phyloP scores from a whole-genome alignment of 2,797 vertebrate genomes.

The Myripristis murdjan region DNA sequence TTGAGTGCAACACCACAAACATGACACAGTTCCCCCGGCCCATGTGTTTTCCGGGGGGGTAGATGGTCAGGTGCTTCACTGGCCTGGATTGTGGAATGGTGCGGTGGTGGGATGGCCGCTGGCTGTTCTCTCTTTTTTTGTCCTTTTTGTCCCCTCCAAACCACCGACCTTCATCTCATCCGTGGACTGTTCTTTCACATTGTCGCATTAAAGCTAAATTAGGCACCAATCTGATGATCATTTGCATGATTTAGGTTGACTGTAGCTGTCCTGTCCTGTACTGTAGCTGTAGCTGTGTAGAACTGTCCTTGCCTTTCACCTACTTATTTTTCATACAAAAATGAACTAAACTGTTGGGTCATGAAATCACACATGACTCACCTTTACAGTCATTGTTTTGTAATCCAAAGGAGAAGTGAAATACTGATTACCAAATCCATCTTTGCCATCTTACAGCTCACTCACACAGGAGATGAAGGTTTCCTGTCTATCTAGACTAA shows the following conservation, averaged over 20 bases:
- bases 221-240: background rate
- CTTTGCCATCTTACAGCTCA: constrained; percentile 3
- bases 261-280: too few species aligned
- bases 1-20: constrained; percentile 27
- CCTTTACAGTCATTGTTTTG: constrained; percentile 6
- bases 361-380: constrained; percentile 18
- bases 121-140: background rate
- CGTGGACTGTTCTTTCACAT: constrained; percentile 29
- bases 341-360: too few species aligned
- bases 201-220: constrained; percentile 38
- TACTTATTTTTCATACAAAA: background rate
- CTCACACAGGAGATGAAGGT: background rate
- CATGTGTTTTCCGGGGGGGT: constrained; percentile 21
- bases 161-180: constrained; percentile 34
- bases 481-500: constrained; percentile 2
- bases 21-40: constrained; percentile 9
- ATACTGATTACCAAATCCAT: constrained; percentile 8
- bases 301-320: background rate
- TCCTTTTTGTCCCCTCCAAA: background rate
- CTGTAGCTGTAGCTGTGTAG: too few species aligned
- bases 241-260: too few species aligned
- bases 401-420: constrained; percentile 28
- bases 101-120: constrained; percentile 4
- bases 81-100: constrained; percentile 10
- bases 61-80: constrained; percentile 37